These are phyloP conservation scores for Neria commutata DNA, from an alignment of 2,888 invertebrate species.

Conservation along the genomic window DNA sequence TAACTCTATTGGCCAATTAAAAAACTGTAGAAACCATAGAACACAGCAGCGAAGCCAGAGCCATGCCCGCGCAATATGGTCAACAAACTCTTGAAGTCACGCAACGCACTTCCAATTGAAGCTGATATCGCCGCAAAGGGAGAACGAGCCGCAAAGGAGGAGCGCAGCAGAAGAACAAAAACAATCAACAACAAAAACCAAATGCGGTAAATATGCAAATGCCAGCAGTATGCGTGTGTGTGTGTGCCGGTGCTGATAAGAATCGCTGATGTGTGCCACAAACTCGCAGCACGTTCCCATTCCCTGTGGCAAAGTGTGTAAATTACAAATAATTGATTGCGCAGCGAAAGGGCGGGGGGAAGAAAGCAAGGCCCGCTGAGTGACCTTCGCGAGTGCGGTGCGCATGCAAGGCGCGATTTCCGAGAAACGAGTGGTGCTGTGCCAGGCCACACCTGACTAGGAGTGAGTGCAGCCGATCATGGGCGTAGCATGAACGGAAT, in stretches of 20 bases:
- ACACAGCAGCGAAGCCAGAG: too few relatives aligned
- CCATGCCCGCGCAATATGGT: not conserved
- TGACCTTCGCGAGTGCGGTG: conserved; percentile 57
- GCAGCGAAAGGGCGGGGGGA: too few relatives aligned
- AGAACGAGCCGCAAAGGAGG: not conserved
- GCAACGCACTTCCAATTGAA: too few relatives aligned
- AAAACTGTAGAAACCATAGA: conserved; percentile 9
- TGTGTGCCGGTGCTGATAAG: conserved; percentile 24
- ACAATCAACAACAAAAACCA: not conserved
- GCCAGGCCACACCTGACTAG: too few relatives aligned
- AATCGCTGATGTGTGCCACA: conserved; percentile 9
- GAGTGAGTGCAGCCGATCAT: too few relatives aligned
- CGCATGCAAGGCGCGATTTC: conserved; percentile 48
- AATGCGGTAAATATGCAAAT: too few relatives aligned
- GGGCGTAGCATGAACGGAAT: too few relatives aligned
- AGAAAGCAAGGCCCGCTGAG: too few relatives aligned
- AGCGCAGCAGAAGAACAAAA: not conserved
- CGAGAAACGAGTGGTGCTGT: too few relatives aligned
- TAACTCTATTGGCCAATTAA: conserved; percentile 18
- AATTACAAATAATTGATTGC: not conserved
- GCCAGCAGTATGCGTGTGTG: not conserved
- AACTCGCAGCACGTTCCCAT: not conserved
- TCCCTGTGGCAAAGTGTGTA: too few relatives aligned
- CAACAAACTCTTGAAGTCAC: too few relatives aligned
- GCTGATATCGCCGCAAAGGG: conserved; percentile 34